Evolutionary conservation across 2,113 vertebrate genomes (phyloP), one percentile per base, ranked within the genome.

Genomic region (Panthera leo): DNA sequence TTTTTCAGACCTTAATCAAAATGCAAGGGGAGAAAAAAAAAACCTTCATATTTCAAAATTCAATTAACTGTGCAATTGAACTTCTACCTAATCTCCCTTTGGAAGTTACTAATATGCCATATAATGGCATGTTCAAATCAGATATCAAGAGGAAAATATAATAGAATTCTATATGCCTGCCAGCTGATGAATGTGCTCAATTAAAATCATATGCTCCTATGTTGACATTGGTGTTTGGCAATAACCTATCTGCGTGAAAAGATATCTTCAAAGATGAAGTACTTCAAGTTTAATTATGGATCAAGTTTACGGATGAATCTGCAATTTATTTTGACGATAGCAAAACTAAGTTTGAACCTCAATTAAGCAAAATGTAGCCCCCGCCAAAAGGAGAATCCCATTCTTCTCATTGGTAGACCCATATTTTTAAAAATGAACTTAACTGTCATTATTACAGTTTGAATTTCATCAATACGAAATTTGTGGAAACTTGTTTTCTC

Each of bases 1-100:
- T 58, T 89, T 93, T 73, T 78, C 34, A 80, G 71, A 42, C 53
- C 71, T 94, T 63, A 61, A 71, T 93, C 58, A 85, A 94, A 73
- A 39, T 70, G 9, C 7, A 58, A 58, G 51, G 34, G 31, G 12
- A 5, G 19, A 2, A 67, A 75, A 92, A 51, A 51, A 61, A 51
- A 73, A 0, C 31, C 42, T 85, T 53, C n/a, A 71, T 90, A 65
- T 85, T 85, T 94, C 63, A 80, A 91, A 94, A 86, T 94, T 48
- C 63, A 73, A 53, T 96, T 71, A 96, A 65, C 53, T 65, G 86
- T 73, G 6, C 53, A 45, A 31, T 19, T 63, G n/a, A 85, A 16
- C 55, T 91, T 55, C 53, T 6, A 48, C 16, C n/a, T 86, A 80
- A 80, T 36, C 67, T 91, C 42, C 63, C 29, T 91, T 34, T 65